These are phyloP conservation scores for Laspeyria flexula DNA, from an alignment of 2,888 invertebrate genomes.

Conservation along the genomic window DNA sequence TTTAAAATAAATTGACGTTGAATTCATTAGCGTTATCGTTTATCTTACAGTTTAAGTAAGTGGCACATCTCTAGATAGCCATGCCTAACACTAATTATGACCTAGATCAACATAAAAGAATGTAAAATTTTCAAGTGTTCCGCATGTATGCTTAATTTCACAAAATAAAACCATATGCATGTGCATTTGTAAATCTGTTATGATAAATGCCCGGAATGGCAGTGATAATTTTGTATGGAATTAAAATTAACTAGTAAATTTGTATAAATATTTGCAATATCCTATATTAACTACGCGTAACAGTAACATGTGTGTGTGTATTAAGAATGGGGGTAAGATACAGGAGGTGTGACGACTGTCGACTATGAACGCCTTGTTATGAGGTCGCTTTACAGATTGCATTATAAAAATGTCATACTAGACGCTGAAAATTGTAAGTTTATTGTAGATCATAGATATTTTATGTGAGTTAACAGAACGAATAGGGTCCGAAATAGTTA, in stretches of 20 bases:
- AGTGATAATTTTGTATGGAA: slow-evolving; percentile 23
- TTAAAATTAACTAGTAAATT: slow-evolving; percentile 7
- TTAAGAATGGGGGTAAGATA: slow-evolving; percentile 29
- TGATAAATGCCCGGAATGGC: slow-evolving; percentile 37
- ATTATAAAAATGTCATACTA: too few species aligned
- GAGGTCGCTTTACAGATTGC: not conserved
- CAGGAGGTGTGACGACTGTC: slow-evolving; percentile 40
- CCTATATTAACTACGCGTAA: slow-evolving; percentile 31
- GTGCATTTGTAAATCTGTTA: not conserved
- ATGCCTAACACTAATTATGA: not conserved
- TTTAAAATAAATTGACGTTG: too few species aligned
- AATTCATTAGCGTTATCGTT: too few species aligned
- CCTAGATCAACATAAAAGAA: not conserved
- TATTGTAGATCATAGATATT: too few species aligned
- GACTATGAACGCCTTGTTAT: slow-evolving; percentile 10
- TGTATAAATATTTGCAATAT: slow-evolving; percentile 11
- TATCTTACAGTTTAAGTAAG: too few species aligned
- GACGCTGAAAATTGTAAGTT: too few species aligned
- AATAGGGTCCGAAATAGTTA: too few species aligned
- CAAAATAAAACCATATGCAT: not conserved
- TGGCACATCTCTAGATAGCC: not conserved
- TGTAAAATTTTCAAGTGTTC: too few species aligned
- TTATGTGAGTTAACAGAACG: too few species aligned
- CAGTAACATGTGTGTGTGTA: slow-evolving; percentile 23
- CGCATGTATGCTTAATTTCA: too few species aligned